These are phyloP conservation scores for Psilanteris sp. DNA, from an alignment of 1,140 invertebrate genomes.

Conservation along the genomic window DNA sequence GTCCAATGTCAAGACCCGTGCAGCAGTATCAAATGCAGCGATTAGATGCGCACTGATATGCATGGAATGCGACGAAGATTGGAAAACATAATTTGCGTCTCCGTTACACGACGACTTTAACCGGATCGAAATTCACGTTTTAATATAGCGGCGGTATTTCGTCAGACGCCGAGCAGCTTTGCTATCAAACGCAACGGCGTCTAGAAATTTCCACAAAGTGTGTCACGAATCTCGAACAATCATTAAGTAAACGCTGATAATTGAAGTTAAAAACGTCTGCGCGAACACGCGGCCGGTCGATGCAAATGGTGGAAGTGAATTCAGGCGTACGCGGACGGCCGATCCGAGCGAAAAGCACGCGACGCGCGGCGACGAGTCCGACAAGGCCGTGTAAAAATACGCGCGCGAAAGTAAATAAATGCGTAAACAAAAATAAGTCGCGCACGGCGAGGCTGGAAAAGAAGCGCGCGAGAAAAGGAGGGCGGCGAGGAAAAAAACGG, in stretches of 20 bases:
- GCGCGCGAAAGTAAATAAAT: constrained; percentile 7
- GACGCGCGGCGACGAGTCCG: too few relatives aligned
- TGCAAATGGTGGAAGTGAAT: constrained; percentile 6
- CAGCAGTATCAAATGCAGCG: too few relatives aligned
- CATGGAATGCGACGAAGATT: too few relatives aligned
- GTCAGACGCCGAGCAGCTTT: not conserved
- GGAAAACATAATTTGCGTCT: too few relatives aligned
- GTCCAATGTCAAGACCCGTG: too few relatives aligned
- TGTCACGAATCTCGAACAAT: constrained; percentile 41
- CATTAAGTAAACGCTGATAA: constrained; percentile 51
- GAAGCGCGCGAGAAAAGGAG: constrained; percentile 3
- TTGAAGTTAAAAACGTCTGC: constrained; percentile 29
- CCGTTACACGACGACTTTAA: too few relatives aligned
- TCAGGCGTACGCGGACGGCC: too few relatives aligned
- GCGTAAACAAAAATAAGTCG: constrained; percentile 16
- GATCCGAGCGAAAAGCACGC: too few relatives aligned
- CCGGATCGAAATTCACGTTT: too few relatives aligned
- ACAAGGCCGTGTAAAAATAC: constrained; percentile 17
- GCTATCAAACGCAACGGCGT: constrained; percentile 1
- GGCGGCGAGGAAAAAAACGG: not conserved
- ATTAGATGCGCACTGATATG: too few relatives aligned
- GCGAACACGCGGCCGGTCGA: not conserved
- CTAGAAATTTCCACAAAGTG: constrained; percentile 45
- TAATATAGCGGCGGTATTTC: too few relatives aligned
- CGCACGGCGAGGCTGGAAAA: constrained; percentile 9